Evolutionary conservation across 2,797 vertebrate species (phyloP).

Genomic region (Bradypus variegatus): DNA sequence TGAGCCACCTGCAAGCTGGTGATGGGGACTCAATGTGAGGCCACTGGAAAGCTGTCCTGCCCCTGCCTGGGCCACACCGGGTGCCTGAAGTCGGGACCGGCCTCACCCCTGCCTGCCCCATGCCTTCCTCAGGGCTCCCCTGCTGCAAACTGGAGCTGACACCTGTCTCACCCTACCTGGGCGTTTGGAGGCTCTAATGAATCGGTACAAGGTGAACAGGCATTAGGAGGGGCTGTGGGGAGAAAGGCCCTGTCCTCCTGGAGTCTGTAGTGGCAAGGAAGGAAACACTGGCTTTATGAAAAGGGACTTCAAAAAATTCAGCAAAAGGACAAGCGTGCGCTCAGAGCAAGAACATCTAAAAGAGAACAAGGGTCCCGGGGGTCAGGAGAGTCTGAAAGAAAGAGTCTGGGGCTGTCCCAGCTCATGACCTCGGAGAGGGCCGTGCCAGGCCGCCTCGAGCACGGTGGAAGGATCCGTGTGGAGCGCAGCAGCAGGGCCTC

Average conservation of each 20-base stretch:
- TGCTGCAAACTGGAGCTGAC: neutral
- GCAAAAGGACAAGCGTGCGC: neutral
- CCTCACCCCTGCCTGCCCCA: neutral
- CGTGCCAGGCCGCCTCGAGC: too few species aligned
- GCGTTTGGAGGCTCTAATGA: neutral
- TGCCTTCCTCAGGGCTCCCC: neutral
- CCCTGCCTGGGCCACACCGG: neutral
- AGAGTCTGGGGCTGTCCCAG: neutral
- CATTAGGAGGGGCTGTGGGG: neutral
- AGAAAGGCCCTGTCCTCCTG: neutral
- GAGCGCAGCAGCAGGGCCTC: too few species aligned
- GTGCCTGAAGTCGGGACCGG: neutral
- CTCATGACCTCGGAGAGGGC: too few species aligned
- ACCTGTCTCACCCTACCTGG: neutral
- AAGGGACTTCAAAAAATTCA: neutral
- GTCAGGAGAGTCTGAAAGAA: neutral
- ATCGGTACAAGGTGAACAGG: rapidly evolving
- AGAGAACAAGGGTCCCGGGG: neutral
- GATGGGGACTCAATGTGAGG: neutral
- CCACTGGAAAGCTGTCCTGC: neutral
- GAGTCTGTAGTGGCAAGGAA: neutral
- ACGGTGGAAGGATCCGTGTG: too few species aligned
- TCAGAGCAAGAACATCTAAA: neutral
- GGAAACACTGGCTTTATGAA: neutral
- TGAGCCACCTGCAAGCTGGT: neutral